A percentile compares a stretch with the other conserved stretches of the same genome.
phyloP scores from a whole-genome alignment of 2,113 vertebrate species.

The Tachysurus vachellii region DNA sequence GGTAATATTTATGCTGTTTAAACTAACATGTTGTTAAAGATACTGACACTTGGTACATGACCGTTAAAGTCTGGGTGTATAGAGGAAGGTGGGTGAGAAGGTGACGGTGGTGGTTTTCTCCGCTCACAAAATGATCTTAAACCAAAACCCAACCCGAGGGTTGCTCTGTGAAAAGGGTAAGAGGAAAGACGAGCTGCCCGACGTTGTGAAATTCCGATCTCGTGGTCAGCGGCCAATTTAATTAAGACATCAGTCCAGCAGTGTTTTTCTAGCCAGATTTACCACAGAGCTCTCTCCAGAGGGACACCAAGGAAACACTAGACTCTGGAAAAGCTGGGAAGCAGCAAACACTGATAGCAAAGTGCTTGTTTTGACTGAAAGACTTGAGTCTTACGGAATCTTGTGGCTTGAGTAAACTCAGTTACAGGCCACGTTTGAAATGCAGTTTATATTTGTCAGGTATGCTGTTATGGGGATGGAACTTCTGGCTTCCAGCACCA shows the following conservation, averaged over 20 bases:
- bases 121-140: background rate
- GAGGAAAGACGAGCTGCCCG: conserved; percentile 10
- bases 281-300: conserved; percentile 43
- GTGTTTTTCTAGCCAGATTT: conserved; percentile 43
- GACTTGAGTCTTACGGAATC: background rate
- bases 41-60: background rate
- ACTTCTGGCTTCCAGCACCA: background rate
- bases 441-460: background rate
- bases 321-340: conserved; percentile 35
- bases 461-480: background rate
- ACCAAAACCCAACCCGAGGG: background rate
- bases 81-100: background rate
- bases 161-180: background rate
- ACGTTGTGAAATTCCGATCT: conserved; percentile 32
- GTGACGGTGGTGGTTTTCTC: background rate
- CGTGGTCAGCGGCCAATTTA: conserved; percentile 47
- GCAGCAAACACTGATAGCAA: conserved; percentile 26
- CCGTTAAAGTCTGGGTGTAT: background rate
- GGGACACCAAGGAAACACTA: conserved; percentile 45
- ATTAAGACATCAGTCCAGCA: conserved; percentile 45
- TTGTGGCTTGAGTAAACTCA: background rate
- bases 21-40: background rate
- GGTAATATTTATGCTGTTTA: background rate
- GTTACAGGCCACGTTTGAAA: background rate
- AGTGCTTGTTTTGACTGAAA: conserved; percentile 32